Base-by-base conservation (phyloP, 64 coral and sea anemone genomes). In the Montipora cactus region DNA sequence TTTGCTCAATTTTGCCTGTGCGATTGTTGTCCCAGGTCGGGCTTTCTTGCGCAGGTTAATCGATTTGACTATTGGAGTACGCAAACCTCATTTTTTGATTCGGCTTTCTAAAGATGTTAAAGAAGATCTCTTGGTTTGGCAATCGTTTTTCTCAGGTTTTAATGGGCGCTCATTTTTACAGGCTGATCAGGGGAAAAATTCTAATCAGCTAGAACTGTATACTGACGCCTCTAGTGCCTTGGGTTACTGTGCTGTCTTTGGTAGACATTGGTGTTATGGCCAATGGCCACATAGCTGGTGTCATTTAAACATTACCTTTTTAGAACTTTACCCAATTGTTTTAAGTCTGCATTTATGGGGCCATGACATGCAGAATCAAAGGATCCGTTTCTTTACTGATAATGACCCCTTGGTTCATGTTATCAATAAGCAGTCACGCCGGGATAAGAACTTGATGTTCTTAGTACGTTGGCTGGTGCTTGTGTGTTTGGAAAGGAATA, bases 211-310 rank as follows among this genome's bases (percentile, higher is more conserved):
- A 49, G 25, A 89, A 28, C 49, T 89, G 52, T 76, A 89, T 61
- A 74, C 87, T 14, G 87, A 89, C n/a, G 67, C 87, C 70, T 74
- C 70, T 22, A 71, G 87, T 52, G 68, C 87, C 49, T 49, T 88
- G 52, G 85, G 85, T 75, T 88, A 72, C 74, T 68, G 67, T 49
- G 85, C 85, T 46, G 52, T 53, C 76, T 89, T 89, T 77, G 87
- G 87, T 75, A 74, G 48, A 47, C 45, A 89, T 75, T 89, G 87
- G 87, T 74, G 69, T 51, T 89, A 75, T 76, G 70, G 87, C 19
- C 48, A 45, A 47, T 75, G 87, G 87, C 71, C 87, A 5, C 4
- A 69, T 70, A 10, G 52, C 52, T 55, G 52, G 52, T 55, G 52
- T 0, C 52, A 55, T 10, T 10, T 55, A 55, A 55, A 55, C 52